phyloP scores from a whole-genome alignment of 2,113 vertebrate genomes.

The Cheilinus undulatus region DNA sequence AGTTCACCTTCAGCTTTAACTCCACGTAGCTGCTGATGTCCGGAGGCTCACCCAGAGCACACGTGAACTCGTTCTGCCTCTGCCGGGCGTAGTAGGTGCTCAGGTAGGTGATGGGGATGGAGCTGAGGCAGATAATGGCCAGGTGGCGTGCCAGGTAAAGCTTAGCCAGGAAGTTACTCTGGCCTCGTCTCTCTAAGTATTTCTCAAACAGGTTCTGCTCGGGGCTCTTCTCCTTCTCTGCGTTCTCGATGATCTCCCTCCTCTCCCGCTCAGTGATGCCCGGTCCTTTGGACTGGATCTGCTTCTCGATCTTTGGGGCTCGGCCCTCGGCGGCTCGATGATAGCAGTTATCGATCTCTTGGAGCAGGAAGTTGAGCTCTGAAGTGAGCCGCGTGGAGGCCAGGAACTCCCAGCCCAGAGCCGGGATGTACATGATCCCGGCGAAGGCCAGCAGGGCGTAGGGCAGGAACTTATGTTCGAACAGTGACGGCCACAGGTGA shows the following conservation, averaged over 20 bases:
- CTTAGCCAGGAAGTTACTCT: constrained; percentile 98
- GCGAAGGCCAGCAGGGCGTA: constrained; percentile 97
- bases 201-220: constrained; percentile 99
- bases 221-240: constrained; percentile 98
- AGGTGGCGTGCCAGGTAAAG: constrained; percentile 94
- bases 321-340: constrained; percentile 97
- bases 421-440: constrained; percentile 98
- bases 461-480: constrained; percentile 99
- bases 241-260: constrained; percentile 98
- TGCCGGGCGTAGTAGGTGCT: constrained; percentile 96
- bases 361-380: constrained; percentile 98
- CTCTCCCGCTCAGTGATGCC: constrained; percentile 95
- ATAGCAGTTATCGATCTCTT: constrained; percentile 99
- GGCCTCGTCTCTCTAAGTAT: constrained; percentile 94
- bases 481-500: constrained; percentile 92
- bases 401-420: constrained; percentile 96
- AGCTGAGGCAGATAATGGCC: constrained; percentile 97
- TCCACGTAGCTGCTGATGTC: constrained; percentile 89
- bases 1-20: constrained; percentile 90
- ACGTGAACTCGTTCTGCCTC: constrained; percentile 97
- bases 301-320: constrained; percentile 98
- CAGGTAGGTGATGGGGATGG: constrained; percentile 95
- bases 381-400: constrained; percentile 98
- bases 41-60: constrained; percentile 91
- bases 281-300: constrained; percentile 98